Percentiles rank a stretch among this genome's conserved stretches.
These are phyloP conservation scores for Recurvirostra avosetta DNA, from an alignment of 2,113 vertebrate species.

Conservation along the genomic window DNA sequence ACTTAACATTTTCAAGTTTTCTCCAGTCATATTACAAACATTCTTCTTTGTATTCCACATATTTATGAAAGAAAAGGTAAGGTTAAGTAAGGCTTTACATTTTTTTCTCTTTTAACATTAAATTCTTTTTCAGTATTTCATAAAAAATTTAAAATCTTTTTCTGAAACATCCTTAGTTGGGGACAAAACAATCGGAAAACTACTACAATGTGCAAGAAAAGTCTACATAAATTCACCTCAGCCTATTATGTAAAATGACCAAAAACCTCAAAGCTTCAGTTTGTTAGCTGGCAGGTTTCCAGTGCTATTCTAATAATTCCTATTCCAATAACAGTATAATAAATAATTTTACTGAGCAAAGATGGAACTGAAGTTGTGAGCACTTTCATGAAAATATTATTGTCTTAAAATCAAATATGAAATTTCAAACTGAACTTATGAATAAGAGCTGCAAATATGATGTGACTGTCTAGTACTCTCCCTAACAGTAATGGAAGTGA, in stretches of 20 bases:
- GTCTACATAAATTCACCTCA: not conserved
- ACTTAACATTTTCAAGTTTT: not conserved
- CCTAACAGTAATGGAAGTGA: not conserved
- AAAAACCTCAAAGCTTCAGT: not conserved
- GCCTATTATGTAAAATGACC: not conserved
- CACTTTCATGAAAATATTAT: not conserved
- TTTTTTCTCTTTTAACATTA: not conserved
- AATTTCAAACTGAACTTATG: not conserved
- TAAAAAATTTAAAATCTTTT: not conserved
- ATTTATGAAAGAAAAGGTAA: not conserved
- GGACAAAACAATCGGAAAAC: conserved; percentile 1
- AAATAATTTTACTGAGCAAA: conserved; percentile 16
- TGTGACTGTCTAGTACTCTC: not conserved
- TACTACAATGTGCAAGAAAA: not conserved
- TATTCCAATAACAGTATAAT: not conserved
- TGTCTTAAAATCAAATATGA: not conserved
- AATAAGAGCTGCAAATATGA: not conserved
- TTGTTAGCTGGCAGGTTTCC: not conserved
- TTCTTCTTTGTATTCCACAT: not conserved
- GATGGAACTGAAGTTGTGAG: not conserved
- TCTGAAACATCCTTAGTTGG: not conserved
- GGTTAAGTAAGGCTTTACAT: not conserved
- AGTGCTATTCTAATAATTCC: not conserved
- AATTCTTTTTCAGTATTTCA: not conserved
- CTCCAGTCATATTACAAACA: not conserved